Conservation (phyloP, 2,797 vertebrate species). For the Myiotriccus ornatus region DNA sequence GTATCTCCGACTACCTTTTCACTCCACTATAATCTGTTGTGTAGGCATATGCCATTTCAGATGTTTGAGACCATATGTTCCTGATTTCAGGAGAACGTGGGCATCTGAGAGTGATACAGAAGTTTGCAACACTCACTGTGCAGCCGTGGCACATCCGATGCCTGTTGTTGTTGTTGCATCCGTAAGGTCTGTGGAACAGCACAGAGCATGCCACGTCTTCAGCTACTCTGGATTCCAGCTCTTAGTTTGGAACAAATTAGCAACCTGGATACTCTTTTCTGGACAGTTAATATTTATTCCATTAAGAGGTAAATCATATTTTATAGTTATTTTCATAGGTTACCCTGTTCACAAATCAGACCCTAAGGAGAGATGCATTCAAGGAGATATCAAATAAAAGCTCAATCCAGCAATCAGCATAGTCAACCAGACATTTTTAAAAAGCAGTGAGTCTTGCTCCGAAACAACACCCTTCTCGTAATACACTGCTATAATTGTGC, state of each 20-base stretch:
- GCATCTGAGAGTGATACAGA: not conserved
- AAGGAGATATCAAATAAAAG: not conserved
- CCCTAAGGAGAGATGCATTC: not conserved
- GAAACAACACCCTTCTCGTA: not conserved
- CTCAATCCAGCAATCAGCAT: not conserved
- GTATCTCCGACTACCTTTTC: not conserved
- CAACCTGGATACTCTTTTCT: not conserved
- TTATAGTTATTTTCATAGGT: not conserved
- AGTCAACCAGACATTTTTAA: not conserved
- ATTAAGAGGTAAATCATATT: not conserved
- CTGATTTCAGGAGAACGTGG: not conserved
- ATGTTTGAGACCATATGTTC: not conserved
- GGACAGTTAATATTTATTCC: not conserved
- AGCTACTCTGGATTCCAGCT: not conserved
- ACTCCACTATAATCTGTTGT: not conserved
- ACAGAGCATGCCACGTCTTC: fast-evolving
- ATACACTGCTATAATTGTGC: not conserved
- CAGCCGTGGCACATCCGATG: fast-evolving
- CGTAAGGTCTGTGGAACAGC: not conserved
- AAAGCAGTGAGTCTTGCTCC: not conserved
- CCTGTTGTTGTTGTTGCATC: fast-evolving
- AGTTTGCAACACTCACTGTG: not conserved
- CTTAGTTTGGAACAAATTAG: not conserved
- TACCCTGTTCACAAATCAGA: not conserved
- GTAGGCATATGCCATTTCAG: not conserved